Evolutionary conservation across 92 coral and sea anemone genomes (phyloP), one percentile per base, ranked within the genome.

Genomic region (Palythoa heliodiscus): DNA sequence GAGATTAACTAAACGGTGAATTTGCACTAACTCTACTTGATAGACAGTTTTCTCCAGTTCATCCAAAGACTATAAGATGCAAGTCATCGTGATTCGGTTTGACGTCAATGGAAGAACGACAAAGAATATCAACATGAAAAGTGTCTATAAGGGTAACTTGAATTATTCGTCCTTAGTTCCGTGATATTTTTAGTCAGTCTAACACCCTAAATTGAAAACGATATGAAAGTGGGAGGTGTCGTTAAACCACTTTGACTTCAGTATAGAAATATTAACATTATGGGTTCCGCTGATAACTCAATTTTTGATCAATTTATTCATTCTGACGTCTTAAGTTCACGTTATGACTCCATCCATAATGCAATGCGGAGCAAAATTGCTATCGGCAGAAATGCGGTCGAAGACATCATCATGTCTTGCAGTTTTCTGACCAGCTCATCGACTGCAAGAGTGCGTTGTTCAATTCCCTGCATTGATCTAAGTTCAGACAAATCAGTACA

Each of bases 21-120:
- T 58, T 58, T 29, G 35, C 35, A 29, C 35, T 11, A 13, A 16
- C 71, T n/a, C 22, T 8, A 67, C 15, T 29, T 29, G 35, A 29
- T 29, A 29, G 35, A 67, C 14, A 23, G 22, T 25, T 67, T 8
- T 11, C 12, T 13, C 12, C 2, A 67, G 22, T 29, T 29, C 35
- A 29, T 29, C 37, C 11, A 11, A 11, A n/a, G 8, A 7, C 14
- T n/a, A n/a, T n/a, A n/a, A n/a, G n/a, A n/a, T n/a, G 20, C 12
- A 22, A 15, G 40, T 3, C 35, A 5, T 67, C 12, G 14, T 9
- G 22, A 17, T 37, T 71, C 19, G 14, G 23, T 9, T 39, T 71
- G 75, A 71, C 52, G 53, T 71, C 75, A 71, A 71, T n/a, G 52
- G 52, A 71, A 38, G n/a, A 71, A 71, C 52, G 25, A 37, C 7